Conservation (phyloP, 2,113 vertebrate species). For the Rallus limicola region DNA sequence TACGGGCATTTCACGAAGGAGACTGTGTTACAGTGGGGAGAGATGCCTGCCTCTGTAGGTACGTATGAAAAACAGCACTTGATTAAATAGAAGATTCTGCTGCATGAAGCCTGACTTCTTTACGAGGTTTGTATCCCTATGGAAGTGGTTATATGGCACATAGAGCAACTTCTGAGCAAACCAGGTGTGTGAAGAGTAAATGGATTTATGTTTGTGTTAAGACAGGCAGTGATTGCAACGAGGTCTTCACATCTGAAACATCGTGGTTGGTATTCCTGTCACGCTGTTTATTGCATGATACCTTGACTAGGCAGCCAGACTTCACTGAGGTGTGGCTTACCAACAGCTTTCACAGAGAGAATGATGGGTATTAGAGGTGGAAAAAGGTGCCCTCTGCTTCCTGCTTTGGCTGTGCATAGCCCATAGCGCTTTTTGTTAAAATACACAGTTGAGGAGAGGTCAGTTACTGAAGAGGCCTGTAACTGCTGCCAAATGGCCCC, state of each 20-base stretch:
- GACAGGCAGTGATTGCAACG: background rate
- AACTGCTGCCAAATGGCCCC: background rate
- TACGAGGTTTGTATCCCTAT: background rate
- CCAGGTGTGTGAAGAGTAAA: background rate
- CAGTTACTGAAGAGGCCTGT: background rate
- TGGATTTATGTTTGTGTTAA: background rate
- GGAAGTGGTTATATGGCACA: background rate
- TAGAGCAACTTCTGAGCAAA: conserved; percentile 22
- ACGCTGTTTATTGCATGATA: background rate
- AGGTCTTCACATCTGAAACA: background rate
- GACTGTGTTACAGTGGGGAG: conserved; percentile 92
- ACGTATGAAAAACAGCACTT: conserved; percentile 45
- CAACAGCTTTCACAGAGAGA: background rate
- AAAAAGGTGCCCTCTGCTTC: background rate
- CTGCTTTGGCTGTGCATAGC: background rate
- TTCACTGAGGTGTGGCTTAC: background rate
- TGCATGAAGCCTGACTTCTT: background rate
- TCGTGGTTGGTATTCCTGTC: background rate
- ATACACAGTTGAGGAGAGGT: background rate
- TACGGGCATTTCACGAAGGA: conserved; percentile 95
- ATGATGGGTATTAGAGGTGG: background rate
- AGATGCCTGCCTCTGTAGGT: conserved; percentile 95
- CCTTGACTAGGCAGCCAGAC: background rate
- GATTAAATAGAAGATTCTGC: background rate
- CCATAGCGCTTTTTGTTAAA: background rate